Base-by-base conservation (phyloP, 2,888 invertebrate genomes). In the Conomelus anceps region DNA sequence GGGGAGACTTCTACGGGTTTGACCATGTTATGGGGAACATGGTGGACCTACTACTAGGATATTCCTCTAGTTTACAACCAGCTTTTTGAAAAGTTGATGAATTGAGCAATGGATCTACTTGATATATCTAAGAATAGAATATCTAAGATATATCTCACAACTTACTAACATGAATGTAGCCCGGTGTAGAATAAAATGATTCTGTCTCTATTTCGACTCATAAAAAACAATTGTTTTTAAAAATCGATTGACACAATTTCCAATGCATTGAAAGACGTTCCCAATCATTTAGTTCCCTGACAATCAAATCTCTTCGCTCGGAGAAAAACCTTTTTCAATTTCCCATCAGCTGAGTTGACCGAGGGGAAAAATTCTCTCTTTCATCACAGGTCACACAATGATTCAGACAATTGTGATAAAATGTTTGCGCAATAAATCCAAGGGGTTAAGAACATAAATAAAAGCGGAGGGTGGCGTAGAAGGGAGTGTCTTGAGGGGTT, bases 361-460 rank as follows among this genome's bases (percentile, higher is more conserved):
- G 63, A 63, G 63, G 63, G 63, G 63, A 63, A 63, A 63, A 63
- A 63, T 63, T 63, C 63, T 63, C 63, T 3, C 63, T 63, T 86
- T 22, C 86, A 86, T 86, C 86, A 86, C 86, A 24, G 22, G 86
- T 86, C 86, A 26, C 29, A 63, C 26, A 86, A 86, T 86, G 86
- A 86, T 86, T 86, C 29, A 86, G 86, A 86, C 86, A 86, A 86
- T 86, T 24, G 86, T 26, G 86, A 86, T 86, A 86, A 86, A 86
- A 86, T 86, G 29, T 86, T 86, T 86, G 86, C 22, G 86, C 86
- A 86, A 86, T 86, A 86, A 86, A 86, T 86, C 86, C 86, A 29
- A 86, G 29, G 86, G 86, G 22, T 63, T 63, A 63, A 63, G 63
- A 86, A 86, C 86, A 86, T 86, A 86, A 86, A 86, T 86, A 86